Evolutionary conservation across 2,113 vertebrate genomes (phyloP).

Genomic region (Sander vitreus): DNA sequence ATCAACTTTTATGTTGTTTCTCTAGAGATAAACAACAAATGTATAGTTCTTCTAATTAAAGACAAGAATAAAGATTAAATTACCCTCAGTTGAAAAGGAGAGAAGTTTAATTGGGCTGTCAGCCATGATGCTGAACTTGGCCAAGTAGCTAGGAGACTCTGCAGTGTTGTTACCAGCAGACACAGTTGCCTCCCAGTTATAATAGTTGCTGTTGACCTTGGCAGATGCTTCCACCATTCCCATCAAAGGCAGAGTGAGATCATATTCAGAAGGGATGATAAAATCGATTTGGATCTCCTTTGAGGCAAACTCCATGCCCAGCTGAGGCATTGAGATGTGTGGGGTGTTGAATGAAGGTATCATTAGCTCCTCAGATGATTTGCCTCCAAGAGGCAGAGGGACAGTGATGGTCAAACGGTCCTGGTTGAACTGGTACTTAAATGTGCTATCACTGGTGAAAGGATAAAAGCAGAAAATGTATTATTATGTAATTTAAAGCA

Average conservation of each 20-base stretch:
- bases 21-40: background rate
- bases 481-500: conserved; percentile 5
- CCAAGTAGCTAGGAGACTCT: conserved; percentile 66
- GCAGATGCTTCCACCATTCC: conserved; percentile 87
- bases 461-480: conserved; percentile 26
- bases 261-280: conserved; percentile 85
- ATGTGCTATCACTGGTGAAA: conserved; percentile 86
- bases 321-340: conserved; percentile 78
- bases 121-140: conserved; percentile 81
- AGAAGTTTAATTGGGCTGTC: conserved; percentile 85
- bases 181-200: conserved; percentile 88
- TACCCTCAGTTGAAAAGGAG: conserved; percentile 90
- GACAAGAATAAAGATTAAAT: conserved; percentile 47
- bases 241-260: conserved; percentile 86
- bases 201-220: conserved; percentile 90
- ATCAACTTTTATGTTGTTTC: background rate
- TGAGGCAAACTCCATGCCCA: conserved; percentile 83
- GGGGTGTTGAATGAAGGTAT: conserved; percentile 83
- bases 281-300: conserved; percentile 82
- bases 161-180: conserved; percentile 85
- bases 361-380: conserved; percentile 85
- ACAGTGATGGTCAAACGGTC: conserved; percentile 83
- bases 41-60: background rate
- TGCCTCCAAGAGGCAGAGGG: conserved; percentile 90
- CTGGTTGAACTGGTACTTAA: conserved; percentile 88